Evolutionary conservation across 30 jellyfish, hydroid and myxozoan species (phyloP).

Genomic region (Hydractinia symbiolongicarpus): DNA sequence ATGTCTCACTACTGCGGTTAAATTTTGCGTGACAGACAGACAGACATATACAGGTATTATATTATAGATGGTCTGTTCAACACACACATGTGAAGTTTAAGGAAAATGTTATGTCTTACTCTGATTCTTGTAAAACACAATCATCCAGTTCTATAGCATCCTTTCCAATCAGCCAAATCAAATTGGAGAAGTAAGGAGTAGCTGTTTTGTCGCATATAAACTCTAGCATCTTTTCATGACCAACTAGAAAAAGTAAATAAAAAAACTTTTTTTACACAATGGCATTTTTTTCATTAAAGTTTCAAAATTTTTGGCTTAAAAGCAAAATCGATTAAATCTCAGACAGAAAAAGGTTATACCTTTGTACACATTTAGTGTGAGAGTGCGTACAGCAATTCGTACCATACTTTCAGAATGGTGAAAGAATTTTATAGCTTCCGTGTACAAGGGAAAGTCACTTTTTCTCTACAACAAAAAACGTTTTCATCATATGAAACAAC

Average conservation of each 20-base stretch:
- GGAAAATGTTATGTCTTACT: conserved; percentile 40
- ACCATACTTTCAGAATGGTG: conserved; percentile 91
- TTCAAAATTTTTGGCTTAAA: neutral
- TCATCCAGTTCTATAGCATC: conserved; percentile 91
- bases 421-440: conserved; percentile 89
- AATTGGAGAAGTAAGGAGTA: conserved; percentile 82
- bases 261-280: neutral
- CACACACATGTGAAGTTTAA: neutral
- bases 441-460: conserved; percentile 86
- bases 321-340: neutral
- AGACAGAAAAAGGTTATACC: conserved; percentile 26
- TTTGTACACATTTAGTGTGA: conserved; percentile 77
- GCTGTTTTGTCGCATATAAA: conserved; percentile 95
- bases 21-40: too few relatives aligned
- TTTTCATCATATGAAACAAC: neutral
- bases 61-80: neutral
- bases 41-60: too few relatives aligned
- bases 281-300: neutral
- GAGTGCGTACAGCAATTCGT: conserved; percentile 86
- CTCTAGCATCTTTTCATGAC: conserved; percentile 76
- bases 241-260: conserved; percentile 43
- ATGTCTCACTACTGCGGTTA: too few relatives aligned
- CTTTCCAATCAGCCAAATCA: conserved; percentile 89
- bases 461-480: conserved; percentile 37
- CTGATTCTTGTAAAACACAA: conserved; percentile 84